Evolutionary conservation across 2,888 invertebrate genomes (phyloP).

Genomic region (Drosophila incognita): DNA sequence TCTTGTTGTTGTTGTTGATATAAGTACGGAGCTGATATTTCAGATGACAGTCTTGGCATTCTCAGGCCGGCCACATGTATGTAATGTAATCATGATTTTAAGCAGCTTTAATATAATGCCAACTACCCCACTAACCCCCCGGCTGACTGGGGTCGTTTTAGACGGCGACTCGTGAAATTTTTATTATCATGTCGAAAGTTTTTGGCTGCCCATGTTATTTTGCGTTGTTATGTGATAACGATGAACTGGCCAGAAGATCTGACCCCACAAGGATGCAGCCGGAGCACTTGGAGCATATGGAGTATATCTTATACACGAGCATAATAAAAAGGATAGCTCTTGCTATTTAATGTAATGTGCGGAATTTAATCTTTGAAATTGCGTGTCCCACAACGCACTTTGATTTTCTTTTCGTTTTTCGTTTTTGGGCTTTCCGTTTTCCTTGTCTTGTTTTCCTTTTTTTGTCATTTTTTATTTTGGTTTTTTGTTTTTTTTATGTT

Average conservation of each 20-base stretch:
- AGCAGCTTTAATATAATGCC: conserved; percentile 67
- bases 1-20: conserved; percentile 40
- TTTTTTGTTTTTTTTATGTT: conserved; percentile 44
- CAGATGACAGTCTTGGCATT: conserved; percentile 44
- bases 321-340: conserved; percentile 49
- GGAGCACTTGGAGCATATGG: neutral
- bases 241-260: conserved; percentile 65
- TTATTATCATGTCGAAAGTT: conserved; percentile 73
- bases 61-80: conserved; percentile 47
- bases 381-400: conserved; percentile 55
- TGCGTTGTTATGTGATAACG: conserved; percentile 55
- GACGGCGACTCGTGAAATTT: conserved; percentile 53
- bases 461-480: neutral
- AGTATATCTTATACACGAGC: conserved; percentile 2
- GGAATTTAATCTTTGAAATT: conserved; percentile 72
- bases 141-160: conserved; percentile 23
- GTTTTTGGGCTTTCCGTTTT: conserved; percentile 10
- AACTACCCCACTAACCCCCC: neutral
- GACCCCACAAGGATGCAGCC: conserved; percentile 9
- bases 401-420: conserved; percentile 43
- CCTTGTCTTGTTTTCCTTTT: conserved; percentile 1
- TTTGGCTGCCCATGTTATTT: conserved; percentile 50
- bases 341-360: conserved; percentile 61
- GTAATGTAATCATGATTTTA: conserved; percentile 68
- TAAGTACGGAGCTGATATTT: conserved; percentile 15